Evolutionary conservation across 2,888 invertebrate genomes (phyloP).

Genomic region (Abrostola tripartita): DNA sequence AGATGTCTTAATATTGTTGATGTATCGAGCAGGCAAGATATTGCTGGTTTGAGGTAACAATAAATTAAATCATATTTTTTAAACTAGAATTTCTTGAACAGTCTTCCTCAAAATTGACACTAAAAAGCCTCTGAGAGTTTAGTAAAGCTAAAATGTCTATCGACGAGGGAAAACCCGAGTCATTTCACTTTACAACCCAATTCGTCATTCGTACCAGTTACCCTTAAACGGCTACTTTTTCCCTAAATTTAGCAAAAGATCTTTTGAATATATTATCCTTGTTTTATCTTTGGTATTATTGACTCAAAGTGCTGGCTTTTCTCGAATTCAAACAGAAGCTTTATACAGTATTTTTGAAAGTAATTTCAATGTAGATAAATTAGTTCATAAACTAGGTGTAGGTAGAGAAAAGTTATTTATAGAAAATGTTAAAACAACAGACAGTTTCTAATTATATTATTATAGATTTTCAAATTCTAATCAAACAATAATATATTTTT

Average conservation of each 20-base stretch:
- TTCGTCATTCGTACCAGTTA: constrained; percentile 64
- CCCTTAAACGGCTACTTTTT: constrained; percentile 47
- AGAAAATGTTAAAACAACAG: neutral
- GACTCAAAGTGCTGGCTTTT: constrained; percentile 21
- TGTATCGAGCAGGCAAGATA: no score
- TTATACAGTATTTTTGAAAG: constrained; percentile 3
- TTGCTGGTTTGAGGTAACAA: neutral
- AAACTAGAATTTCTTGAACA: constrained; percentile 16
- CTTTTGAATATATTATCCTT: constrained; percentile 48
- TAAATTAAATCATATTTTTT: constrained; percentile 14
- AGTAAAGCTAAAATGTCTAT: constrained; percentile 72
- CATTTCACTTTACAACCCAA: constrained; percentile 70
- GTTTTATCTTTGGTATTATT: constrained; percentile 40
- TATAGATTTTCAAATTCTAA: no score
- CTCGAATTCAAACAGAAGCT: neutral
- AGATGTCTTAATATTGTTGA: no score
- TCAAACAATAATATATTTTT: no score
- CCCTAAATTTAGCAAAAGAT: constrained; percentile 24
- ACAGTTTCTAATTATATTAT: no score
- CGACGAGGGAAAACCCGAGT: constrained; percentile 68
- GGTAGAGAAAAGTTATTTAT: neutral
- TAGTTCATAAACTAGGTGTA: neutral
- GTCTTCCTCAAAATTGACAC: constrained; percentile 57
- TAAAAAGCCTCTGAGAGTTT: constrained; percentile 66
- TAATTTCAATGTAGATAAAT: neutral